Conservation (phyloP, 2,113 vertebrate genomes). For the Istiophorus platypterus region DNA sequence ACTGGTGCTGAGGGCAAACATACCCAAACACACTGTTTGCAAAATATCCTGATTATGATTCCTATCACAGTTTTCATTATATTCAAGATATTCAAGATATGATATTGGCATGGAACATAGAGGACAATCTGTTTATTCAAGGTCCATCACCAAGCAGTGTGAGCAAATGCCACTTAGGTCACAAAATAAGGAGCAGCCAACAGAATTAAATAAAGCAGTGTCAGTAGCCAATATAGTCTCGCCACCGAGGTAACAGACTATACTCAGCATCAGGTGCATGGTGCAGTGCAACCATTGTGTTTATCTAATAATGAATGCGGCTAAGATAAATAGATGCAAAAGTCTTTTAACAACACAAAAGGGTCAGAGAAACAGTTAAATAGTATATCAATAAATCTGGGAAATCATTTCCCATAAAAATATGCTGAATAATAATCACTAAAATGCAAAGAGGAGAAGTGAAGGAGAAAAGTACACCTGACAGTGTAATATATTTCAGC, state of each 20-base stretch:
- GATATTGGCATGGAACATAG: neutral
- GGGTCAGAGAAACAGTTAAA: neutral
- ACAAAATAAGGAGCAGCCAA: constrained; percentile 17
- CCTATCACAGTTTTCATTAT: neutral
- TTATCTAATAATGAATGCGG: neutral
- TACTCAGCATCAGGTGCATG: neutral
- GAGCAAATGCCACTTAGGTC: neutral
- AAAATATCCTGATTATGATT: neutral
- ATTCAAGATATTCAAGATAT: neutral
- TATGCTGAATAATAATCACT: neutral
- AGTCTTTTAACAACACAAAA: neutral
- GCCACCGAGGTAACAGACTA: neutral
- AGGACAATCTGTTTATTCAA: neutral
- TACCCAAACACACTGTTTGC: neutral
- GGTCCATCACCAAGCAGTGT: neutral
- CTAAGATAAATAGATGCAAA: neutral
- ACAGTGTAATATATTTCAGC: constrained; percentile 33
- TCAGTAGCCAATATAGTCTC: neutral
- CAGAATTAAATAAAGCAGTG: constrained; percentile 11
- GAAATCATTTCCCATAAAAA: neutral
- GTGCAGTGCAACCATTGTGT: neutral
- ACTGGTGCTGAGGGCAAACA: neutral
- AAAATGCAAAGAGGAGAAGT: constrained; percentile 13
- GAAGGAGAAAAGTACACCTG: constrained; percentile 41
- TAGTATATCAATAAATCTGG: neutral